Base-by-base conservation (phyloP, 2,888 invertebrate species). In the Phrixothrix hirtus region DNA sequence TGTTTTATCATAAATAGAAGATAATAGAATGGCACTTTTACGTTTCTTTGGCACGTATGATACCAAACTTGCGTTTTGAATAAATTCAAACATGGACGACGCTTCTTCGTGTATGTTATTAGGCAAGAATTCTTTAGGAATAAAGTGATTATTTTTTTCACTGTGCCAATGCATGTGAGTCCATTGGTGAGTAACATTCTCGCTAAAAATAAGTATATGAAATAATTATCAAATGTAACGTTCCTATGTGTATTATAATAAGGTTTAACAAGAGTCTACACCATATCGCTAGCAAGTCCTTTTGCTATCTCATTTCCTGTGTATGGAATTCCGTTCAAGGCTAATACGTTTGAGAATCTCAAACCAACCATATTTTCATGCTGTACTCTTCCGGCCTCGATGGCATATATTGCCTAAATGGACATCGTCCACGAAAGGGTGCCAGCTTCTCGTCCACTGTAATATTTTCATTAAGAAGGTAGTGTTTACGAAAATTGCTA, bases 21-120 rank as follows among this genome's bases (percentile, higher is more conserved):
- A 31, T 31, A 31, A 6, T 31, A 31, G 31, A 31, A 31, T 31
- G 31, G 13, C 31, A 31, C 12, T 31, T 31, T 31, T 31, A 13
- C 31, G 31, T 11, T 12, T 31, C 13, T 31, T 2, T 6, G 31
- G 31, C 31, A 31, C 31, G 31, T 31, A 11, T 2, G 31, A 12
- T 13, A 31, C 12, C 11, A 11, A 31, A 31, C 12, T 31, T 12
- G 12, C 31, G 6, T 31, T 11, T 31, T 31, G 6, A 11, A 13
- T 31, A 31, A 12, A 31, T 13, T 13, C 10, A 31, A n/a, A n/a
- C n/a, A n/a, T n/a, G n/a, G n/a, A n/a, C n/a, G n/a, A n/a, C n/a
- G n/a, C n/a, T n/a, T n/a, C 11, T 31, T 31, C 31, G 11, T 31
- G 13, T 10, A 27, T 27, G 9, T 11, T 2, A 2, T 27, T 10